phyloP scores from a whole-genome alignment of 2,888 invertebrate species.

The Unio delphinus region DNA sequence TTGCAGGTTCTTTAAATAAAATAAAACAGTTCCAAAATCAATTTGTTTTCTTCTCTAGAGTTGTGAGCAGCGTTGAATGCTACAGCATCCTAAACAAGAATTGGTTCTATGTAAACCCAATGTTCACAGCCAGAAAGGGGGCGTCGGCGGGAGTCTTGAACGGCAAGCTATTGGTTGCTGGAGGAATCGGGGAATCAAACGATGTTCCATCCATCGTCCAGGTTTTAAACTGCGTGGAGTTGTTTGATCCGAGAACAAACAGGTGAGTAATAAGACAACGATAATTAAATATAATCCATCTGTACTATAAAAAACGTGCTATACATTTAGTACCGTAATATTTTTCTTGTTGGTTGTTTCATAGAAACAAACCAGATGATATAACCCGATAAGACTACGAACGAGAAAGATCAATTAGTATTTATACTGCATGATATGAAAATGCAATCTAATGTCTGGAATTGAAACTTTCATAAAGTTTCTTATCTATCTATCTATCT shows the following conservation, averaged over 20 bases:
- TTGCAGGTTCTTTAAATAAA: not conserved
- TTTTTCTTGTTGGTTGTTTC: too few relatives aligned
- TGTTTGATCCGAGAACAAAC: slow-evolving; percentile 39
- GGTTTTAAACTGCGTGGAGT: slow-evolving; percentile 42
- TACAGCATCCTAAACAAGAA: slow-evolving; percentile 41
- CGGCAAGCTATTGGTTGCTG: slow-evolving; percentile 42
- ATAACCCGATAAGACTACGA: too few relatives aligned
- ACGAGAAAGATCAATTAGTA: too few relatives aligned
- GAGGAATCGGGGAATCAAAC: slow-evolving; percentile 39
- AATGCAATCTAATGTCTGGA: too few relatives aligned
- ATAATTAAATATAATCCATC: too few relatives aligned
- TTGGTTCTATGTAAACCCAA: slow-evolving; percentile 39
- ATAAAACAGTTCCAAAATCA: not conserved
- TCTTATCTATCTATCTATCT: too few relatives aligned
- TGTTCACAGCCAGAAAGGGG: slow-evolving; percentile 35
- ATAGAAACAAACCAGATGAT: too few relatives aligned
- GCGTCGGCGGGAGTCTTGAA: slow-evolving; percentile 29
- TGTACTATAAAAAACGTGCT: too few relatives aligned
- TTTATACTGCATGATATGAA: too few relatives aligned
- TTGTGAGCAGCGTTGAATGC: slow-evolving; percentile 44
- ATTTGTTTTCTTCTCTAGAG: slow-evolving; percentile 24
- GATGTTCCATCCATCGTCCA: slow-evolving; percentile 19
- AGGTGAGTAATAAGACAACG: slow-evolving; percentile 26
- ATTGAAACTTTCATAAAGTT: too few relatives aligned
- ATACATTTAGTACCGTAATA: too few relatives aligned